Evolutionary conservation across 1,140 invertebrate genomes (phyloP).

Genomic region (Akabosia matsudoensis): DNA sequence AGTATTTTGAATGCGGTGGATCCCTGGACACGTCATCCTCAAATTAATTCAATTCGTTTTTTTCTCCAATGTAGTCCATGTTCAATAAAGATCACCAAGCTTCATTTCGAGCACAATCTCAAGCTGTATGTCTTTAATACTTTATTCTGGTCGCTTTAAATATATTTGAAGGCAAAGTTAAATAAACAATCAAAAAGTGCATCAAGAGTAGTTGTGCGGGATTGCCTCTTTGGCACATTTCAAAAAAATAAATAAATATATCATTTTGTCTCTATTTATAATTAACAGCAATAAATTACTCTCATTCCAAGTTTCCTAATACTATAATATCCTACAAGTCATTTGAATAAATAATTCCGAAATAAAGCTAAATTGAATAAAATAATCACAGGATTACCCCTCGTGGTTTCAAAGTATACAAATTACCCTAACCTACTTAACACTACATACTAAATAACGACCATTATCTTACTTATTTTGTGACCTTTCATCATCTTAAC

Average conservation of each 20-base stretch:
- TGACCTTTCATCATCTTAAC: background rate
- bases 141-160: background rate
- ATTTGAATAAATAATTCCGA: no score
- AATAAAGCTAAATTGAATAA: no score
- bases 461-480: background rate
- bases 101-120: no score
- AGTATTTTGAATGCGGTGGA: conserved; percentile 27
- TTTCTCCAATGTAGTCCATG: no score
- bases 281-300: no score
- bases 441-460: background rate
- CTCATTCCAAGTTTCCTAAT: no score
- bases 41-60: no score
- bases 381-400: conserved; percentile 13
- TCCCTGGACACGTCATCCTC: no score
- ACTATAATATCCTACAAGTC: no score
- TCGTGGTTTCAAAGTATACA: background rate
- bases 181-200: conserved; percentile 6
- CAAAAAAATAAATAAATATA: conserved; percentile 10
- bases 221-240: conserved; percentile 10
- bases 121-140: background rate
- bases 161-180: background rate
- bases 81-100: no score
- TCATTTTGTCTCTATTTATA: background rate
- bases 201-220: background rate
- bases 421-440: background rate